Conservation (phyloP, 2,113 vertebrate genomes). For the Stercorarius parasiticus region DNA sequence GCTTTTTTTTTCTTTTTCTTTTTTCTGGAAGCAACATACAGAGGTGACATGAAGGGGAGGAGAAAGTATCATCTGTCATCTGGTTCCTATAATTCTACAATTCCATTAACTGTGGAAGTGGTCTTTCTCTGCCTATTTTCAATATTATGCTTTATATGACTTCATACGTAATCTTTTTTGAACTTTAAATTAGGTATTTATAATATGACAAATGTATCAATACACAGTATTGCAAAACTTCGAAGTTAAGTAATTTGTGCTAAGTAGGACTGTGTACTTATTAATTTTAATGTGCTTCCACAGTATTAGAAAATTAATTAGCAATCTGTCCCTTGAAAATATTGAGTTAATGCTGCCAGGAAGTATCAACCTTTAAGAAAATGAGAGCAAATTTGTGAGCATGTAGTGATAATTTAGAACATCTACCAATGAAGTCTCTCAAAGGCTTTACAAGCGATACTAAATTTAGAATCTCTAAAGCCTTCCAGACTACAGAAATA, state of each 20-base stretch:
- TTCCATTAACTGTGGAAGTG: background rate
- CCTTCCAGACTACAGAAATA: background rate
- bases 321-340: background rate
- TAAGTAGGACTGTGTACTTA: background rate
- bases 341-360: background rate
- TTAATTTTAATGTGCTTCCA: background rate
- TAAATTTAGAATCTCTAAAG: background rate
- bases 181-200: background rate
- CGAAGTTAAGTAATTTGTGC: background rate
- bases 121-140: background rate
- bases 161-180: background rate
- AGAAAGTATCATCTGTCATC: background rate
- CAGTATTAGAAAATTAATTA: constrained; percentile 19
- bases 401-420: background rate
- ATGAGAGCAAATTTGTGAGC: background rate
- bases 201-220: background rate
- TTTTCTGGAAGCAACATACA: background rate
- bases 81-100: background rate
- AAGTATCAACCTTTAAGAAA: constrained; percentile 13
- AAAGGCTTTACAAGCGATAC: background rate
- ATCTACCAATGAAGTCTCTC: background rate
- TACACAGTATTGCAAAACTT: background rate
- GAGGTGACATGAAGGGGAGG: background rate
- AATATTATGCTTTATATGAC: background rate
- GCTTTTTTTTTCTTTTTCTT: too few species aligned